phyloP scores from a whole-genome alignment of 2,113 vertebrate genomes.

The Aptenodytes forsteri region DNA sequence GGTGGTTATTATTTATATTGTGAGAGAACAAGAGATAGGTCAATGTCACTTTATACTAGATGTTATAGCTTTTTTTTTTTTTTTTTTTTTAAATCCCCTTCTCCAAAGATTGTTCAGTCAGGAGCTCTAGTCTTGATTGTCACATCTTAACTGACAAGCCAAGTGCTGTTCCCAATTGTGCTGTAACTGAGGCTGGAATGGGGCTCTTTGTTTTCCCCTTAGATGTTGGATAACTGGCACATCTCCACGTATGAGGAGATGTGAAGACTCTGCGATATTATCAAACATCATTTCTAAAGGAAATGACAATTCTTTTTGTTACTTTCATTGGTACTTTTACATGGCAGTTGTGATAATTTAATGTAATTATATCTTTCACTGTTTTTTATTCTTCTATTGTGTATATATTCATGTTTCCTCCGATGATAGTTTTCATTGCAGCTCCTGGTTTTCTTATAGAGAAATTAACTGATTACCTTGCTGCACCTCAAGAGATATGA shows the following conservation, averaged over 20 bases:
- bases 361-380: slow-evolving; percentile 46
- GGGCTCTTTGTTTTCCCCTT: slow-evolving; percentile 22
- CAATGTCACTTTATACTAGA: not conserved
- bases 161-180: not conserved
- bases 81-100: too few species aligned
- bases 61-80: not conserved
- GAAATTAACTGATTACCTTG: slow-evolving; percentile 31
- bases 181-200: not conserved
- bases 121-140: not conserved
- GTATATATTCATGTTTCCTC: not conserved
- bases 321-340: not conserved
- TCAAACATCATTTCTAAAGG: slow-evolving; percentile 1
- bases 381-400: slow-evolving; percentile 21
- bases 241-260: not conserved
- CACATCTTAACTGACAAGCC: not conserved
- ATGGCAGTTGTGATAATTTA: slow-evolving; percentile 52
- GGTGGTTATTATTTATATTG: not conserved
- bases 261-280: not conserved
- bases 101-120: not conserved
- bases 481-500: slow-evolving; percentile 2
- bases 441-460: not conserved
- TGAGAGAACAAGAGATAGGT: not conserved
- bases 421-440: slow-evolving; percentile 3
- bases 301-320: slow-evolving; percentile 29
- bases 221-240: slow-evolving; percentile 1